Evolutionary conservation across 2,888 invertebrate species (phyloP), one percentile per base, ranked within the genome.

Genomic region (Leptopilina myrica): DNA sequence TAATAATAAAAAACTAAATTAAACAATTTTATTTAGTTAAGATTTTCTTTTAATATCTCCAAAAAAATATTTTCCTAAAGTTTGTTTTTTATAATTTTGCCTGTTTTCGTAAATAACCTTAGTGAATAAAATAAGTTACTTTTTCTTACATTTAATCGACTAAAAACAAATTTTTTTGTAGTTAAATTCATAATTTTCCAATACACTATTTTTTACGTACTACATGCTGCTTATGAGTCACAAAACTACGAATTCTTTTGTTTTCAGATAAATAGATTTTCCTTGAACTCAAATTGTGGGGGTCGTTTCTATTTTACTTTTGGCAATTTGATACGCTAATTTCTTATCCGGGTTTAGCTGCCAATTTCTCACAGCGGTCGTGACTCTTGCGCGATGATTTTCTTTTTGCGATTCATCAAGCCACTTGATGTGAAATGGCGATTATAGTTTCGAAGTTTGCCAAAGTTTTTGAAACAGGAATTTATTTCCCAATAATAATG

Each of bases 311-410:
- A 40, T 73, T 73, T 56, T 56, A 59, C 53, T 33, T 69, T n/a
- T 59, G 33, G 40, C 53, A 73, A 40, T 43, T 73, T 53, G n/a
- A 33, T 8, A 43, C 8, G 14, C 5, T 9, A 64, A 77, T 65
- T 76, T 76, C 66, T 66, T 66, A 75, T 66, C 78, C 78, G 78
- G 46, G 49, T 64, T 62, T n/a, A 33, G n/a, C 43, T 80, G 77
- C 77, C 78, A 78, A 78, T 75, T 77, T 78, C 76, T 76, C 66
- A 73, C 56, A 56, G 56, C 14, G 15, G 43, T 40, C 64, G 78
- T 76, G 59, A 33, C 53, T 59, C 66, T 26, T 62, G 62, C 46
- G 62, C 15, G 33, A 15, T 20, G 75, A 79, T 40, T 14, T n/a
- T 64, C 33, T 14, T 56, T 26, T 66, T 49, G 40, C 64, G 20